phyloP scores from a whole-genome alignment of 2,797 vertebrate genomes.

The Luscinia luscinia region DNA sequence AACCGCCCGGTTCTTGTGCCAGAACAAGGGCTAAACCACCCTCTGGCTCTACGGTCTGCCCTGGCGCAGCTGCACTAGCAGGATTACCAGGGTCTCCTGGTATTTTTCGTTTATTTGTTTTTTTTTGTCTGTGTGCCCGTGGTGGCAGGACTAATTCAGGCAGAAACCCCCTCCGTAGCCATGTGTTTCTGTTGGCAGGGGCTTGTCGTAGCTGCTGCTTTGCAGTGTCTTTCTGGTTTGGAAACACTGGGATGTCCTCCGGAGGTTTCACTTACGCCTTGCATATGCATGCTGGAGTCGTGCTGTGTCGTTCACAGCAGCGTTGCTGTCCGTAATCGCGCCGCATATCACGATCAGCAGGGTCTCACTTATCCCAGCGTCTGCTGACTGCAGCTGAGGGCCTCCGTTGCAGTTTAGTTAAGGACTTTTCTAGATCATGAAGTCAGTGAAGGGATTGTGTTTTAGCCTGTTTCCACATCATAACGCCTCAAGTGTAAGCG shows the following conservation, averaged over 20 bases:
- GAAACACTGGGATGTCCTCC: neutral
- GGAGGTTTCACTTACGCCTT: neutral
- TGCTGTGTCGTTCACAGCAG: neutral
- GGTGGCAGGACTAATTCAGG: neutral
- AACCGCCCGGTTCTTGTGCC: neutral
- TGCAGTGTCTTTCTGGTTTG: neutral
- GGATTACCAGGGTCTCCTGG: neutral
- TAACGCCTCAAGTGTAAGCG: neutral
- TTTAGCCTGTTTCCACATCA: neutral
- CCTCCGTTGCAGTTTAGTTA: neutral
- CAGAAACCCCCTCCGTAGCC: accelerated
- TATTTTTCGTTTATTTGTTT: too few relatives aligned
- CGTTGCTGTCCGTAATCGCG: accelerated
- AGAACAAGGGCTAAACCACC: accelerated
- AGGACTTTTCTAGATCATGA: neutral
- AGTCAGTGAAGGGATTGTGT: neutral
- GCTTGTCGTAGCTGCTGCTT: neutral
- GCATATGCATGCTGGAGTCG: accelerated
- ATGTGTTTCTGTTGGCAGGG: neutral
- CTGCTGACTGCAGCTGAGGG: neutral
- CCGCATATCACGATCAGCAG: accelerated
- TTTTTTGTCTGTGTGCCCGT: neutral
- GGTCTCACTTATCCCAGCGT: neutral
- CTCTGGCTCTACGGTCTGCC: accelerated
- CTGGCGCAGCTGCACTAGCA: neutral